Evolutionary conservation across 1,140 invertebrate species (phyloP).

Genomic region (Ooceraea biroi): DNA sequence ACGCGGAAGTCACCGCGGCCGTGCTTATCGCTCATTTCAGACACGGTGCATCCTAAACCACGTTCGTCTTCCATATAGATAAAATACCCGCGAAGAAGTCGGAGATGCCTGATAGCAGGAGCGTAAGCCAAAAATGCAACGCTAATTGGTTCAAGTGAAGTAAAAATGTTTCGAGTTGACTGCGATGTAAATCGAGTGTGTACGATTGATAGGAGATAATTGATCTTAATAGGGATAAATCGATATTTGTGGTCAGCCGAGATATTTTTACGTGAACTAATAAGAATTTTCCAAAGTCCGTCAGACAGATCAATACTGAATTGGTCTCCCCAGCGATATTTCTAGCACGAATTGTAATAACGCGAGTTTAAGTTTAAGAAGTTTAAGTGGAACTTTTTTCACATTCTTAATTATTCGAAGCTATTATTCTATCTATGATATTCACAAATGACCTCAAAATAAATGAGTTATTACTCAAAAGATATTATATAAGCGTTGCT

Average conservation of each 20-base stretch:
- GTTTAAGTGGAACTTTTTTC: too few species aligned
- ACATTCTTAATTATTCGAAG: too few species aligned
- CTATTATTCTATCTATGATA: too few species aligned
- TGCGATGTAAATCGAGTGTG: background rate
- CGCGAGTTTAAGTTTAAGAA: too few species aligned
- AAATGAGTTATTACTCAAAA: too few species aligned
- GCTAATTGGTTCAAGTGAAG: background rate
- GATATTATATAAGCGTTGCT: too few species aligned
- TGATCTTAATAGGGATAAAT: background rate
- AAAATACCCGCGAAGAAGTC: constrained; percentile 63
- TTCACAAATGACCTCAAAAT: too few species aligned
- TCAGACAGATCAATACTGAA: background rate
- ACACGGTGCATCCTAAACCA: constrained; percentile 58
- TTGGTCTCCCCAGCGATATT: background rate
- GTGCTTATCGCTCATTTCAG: constrained; percentile 72
- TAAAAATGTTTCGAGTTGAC: background rate
- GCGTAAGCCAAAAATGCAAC: constrained; percentile 14
- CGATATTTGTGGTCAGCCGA: background rate
- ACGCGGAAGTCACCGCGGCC: constrained; percentile 67
- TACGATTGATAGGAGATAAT: background rate
- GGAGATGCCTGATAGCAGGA: constrained; percentile 21
- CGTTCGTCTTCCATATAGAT: constrained; percentile 77
- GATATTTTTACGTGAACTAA: background rate
- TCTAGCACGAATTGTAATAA: background rate
- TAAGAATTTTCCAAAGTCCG: background rate